A percentile compares a stretch with the other conserved stretches of the same genome.
Conservation (phyloP, 2,113 vertebrate species). For the Dasyprocta punctata region DNA sequence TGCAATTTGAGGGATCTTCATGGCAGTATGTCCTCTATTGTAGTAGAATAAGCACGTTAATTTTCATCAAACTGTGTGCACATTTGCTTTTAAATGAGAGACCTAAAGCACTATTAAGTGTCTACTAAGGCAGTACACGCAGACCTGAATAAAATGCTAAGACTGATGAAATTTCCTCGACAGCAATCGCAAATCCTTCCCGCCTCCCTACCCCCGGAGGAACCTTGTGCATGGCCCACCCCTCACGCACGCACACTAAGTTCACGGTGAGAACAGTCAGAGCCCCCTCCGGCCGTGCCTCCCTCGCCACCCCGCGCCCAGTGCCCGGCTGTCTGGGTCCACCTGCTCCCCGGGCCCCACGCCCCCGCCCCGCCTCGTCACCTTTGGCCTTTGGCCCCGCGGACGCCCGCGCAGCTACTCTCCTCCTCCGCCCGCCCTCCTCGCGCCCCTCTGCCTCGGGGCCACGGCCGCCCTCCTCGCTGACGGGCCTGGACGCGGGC, state of each 20-base stretch:
- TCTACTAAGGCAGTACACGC: background rate
- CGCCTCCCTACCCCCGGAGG: background rate
- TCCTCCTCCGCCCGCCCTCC: slow-evolving; percentile 19
- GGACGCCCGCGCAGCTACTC: slow-evolving; percentile 39
- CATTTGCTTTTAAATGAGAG: slow-evolving; percentile 28
- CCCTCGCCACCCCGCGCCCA: background rate
- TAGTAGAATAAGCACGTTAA: background rate
- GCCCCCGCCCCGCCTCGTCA: background rate
- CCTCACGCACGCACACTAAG: background rate
- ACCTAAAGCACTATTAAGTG: too few species aligned
- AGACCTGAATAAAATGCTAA: slow-evolving; percentile 16
- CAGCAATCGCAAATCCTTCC: background rate
- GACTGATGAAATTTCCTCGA: background rate
- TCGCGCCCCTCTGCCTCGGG: background rate
- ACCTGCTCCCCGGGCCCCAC: background rate
- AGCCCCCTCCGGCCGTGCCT: background rate
- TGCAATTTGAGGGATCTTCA: background rate
- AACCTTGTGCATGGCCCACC: background rate
- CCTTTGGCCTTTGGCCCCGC: slow-evolving; percentile 29
- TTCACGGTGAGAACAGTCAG: background rate
- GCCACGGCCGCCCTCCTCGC: background rate
- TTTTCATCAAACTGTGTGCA: background rate
- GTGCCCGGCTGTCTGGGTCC: background rate
- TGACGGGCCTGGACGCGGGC: accelerated
- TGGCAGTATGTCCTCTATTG: background rate